phyloP scores from a whole-genome alignment of 2,113 vertebrate genomes.

The Mastomys coucha region DNA sequence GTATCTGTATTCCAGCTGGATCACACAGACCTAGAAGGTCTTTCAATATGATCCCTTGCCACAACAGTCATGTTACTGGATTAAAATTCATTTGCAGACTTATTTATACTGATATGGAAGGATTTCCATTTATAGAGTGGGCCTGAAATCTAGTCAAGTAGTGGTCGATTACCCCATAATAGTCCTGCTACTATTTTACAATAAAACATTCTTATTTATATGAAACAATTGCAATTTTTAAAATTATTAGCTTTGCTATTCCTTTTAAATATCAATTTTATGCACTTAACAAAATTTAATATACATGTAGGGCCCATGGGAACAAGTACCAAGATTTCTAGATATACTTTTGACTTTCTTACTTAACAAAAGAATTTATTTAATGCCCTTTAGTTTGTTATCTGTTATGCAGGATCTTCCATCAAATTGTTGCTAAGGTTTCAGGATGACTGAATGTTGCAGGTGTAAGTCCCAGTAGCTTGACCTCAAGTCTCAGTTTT shows the following conservation, averaged over 20 bases:
- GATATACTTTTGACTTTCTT: not conserved
- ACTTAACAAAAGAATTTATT: not conserved
- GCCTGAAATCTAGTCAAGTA: not conserved
- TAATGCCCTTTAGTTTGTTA: not conserved
- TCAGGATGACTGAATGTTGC: not conserved
- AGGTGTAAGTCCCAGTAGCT: not conserved
- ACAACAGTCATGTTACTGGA: too few species aligned
- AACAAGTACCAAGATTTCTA: not conserved
- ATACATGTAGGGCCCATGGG: not conserved
- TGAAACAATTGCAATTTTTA: not conserved
- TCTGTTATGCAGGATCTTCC: not conserved
- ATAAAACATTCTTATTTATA: not conserved
- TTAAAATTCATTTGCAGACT: too few species aligned
- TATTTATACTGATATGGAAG: not conserved
- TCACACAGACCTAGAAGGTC: too few species aligned
- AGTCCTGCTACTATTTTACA: too few species aligned
- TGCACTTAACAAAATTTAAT: not conserved
- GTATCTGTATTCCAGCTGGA: too few species aligned
- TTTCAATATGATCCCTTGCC: too few species aligned
- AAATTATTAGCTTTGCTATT: not conserved
- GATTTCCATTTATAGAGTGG: not conserved
- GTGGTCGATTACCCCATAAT: not conserved
- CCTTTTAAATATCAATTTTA: not conserved
- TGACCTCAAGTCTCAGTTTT: not conserved
- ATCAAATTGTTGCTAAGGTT: not conserved